Evolutionary conservation across 2,113 vertebrate species (phyloP).

Genomic region (Apteryx owenii): DNA sequence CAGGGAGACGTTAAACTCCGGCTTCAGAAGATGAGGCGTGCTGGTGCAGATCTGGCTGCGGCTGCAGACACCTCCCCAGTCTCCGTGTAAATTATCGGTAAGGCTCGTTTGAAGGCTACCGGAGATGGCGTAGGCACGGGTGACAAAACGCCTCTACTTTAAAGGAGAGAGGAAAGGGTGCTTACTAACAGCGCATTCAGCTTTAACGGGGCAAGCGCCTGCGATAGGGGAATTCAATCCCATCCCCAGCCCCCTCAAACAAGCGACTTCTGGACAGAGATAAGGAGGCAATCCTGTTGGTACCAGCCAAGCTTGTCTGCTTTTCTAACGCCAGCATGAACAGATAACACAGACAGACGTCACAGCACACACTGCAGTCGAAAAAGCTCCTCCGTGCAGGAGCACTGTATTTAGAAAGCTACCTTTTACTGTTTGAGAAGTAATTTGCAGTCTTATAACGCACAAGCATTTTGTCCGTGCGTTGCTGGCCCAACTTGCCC

Average conservation of each 20-base stretch:
- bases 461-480: background rate
- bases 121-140: background rate
- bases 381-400: background rate
- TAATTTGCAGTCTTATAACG: background rate
- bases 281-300: background rate
- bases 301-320: background rate
- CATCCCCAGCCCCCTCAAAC: background rate
- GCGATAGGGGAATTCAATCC: background rate
- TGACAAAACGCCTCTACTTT: background rate
- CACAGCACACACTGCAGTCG: background rate
- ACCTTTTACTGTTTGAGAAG: fast-evolving
- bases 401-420: background rate
- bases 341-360: conserved; percentile 20
- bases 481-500: background rate
- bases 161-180: background rate
- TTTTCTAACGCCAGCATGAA: background rate
- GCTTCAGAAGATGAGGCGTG: background rate
- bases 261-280: background rate
- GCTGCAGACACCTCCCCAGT: background rate
- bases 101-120: background rate
- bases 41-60: background rate
- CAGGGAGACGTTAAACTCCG: background rate
- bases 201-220: background rate
- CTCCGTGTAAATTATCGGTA: background rate
- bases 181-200: fast-evolving